Conservation (phyloP, 1,140 invertebrate genomes). For the Diabrotica undecimpunctata region DNA sequence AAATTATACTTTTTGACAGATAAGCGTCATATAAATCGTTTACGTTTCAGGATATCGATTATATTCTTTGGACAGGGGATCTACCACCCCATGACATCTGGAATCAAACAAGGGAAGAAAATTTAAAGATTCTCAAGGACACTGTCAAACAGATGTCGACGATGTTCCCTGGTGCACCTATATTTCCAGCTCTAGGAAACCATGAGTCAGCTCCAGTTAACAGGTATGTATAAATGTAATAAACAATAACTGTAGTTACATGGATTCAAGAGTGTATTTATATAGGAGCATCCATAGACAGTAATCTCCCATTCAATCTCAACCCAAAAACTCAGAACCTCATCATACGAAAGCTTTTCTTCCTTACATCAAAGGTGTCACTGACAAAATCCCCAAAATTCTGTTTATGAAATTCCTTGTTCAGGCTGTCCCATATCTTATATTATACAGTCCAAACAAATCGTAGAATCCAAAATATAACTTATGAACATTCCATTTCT, state of each 20-base stretch:
- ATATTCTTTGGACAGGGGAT: constrained; percentile 98
- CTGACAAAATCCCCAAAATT: no score
- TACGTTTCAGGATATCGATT: constrained; percentile 81
- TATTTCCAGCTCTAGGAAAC: constrained; percentile 93
- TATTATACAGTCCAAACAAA: no score
- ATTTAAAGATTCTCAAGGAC: constrained; percentile 79
- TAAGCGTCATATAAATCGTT: not conserved
- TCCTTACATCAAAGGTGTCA: no score
- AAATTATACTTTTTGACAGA: not conserved
- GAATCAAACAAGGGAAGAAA: constrained; percentile 91
- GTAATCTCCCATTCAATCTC: no score
- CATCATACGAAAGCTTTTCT: no score
- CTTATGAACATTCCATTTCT: no score
- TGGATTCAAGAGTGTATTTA: no score
- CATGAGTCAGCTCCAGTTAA: constrained; percentile 96
- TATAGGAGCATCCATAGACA: no score
- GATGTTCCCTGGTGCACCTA: constrained; percentile 84
- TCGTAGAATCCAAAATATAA: no score
- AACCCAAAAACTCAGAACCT: no score
- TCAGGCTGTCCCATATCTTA: no score
- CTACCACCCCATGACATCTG: constrained; percentile 95
- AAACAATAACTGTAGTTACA: not conserved
- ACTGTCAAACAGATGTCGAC: constrained; percentile 80
- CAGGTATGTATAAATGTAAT: constrained; percentile 51
- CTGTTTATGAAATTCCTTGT: no score